Evolutionary conservation across 2,113 vertebrate genomes (phyloP).

Genomic region (Dinomys branickii): DNA sequence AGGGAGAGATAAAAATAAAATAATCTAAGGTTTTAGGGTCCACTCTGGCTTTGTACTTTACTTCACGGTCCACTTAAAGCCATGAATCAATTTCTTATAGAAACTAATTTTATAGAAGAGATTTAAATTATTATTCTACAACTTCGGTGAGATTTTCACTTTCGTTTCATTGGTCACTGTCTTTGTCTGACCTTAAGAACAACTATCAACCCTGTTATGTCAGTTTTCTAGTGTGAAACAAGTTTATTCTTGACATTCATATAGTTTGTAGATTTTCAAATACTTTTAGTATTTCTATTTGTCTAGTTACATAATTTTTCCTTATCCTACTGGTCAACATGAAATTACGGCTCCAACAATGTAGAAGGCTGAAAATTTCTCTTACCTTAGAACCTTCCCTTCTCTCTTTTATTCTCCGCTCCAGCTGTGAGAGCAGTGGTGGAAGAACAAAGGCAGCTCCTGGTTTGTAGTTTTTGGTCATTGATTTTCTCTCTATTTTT

Average conservation of each 20-base stretch:
- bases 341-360: not conserved
- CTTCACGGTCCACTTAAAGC: not conserved
- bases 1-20: not conserved
- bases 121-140: not conserved
- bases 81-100: not conserved
- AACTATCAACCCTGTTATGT: not conserved
- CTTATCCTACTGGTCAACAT: not conserved
- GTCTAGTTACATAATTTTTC: not conserved
- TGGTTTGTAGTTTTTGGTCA: not conserved
- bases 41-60: not conserved
- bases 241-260: not conserved
- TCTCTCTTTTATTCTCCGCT: not conserved
- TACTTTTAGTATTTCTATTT: not conserved
- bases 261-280: not conserved
- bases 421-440: not conserved
- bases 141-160: not conserved
- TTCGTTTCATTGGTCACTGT: not conserved
- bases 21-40: too few species aligned
- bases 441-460: not conserved
- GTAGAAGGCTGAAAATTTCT: not conserved
- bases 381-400: not conserved
- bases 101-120: not conserved
- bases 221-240: not conserved
- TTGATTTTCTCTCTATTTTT: not conserved
- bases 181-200: not conserved